Evolutionary conservation across 2,888 invertebrate genomes (phyloP), one percentile per base, ranked within the genome.

Genomic region (Ctenicera cuprea): DNA sequence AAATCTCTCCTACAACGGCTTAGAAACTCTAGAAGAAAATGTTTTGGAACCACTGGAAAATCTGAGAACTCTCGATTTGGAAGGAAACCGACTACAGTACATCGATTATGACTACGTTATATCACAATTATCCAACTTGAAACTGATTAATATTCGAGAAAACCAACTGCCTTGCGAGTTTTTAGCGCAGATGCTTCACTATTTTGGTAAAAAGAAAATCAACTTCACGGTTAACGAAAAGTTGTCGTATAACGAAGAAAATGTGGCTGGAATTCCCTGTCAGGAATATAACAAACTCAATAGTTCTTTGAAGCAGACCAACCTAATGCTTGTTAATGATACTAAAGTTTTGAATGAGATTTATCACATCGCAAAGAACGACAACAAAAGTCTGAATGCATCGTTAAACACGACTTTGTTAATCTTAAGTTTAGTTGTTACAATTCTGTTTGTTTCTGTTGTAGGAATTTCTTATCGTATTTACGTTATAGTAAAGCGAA

Each of bases 201-300:
- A 80, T 77, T 79, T 86, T 30, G 80, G 81, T 41, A 77, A 68
- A 7, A 84, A 82, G 62, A 64, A 76, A 18, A 82, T 86, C 3
- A 81, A 78, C 38, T 86, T 82, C 67, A 85, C 83, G 4, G 78
- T 83, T 8, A 82, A 81, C 63, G 83, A 85, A 68, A 74, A 82
- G 18, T 78, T 82, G 7, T 75, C 83, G 20, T 82, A 81, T 18
- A 82, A 83, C 20, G 79, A 80, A 66, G 83, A 86, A 70, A 87
- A 87, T 74, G 83, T 87, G 8, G 85, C 82, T 8, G 86, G 86
- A 4, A 86, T 87, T 76, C 83, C 83, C 69, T 87, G 86, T 70
- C 79, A 77, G 52, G 80, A 81, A 71, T 71, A 74, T 18, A 71
- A 74, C 20, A 66, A n/a, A 54, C n/a, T 62, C 26, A 59, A 59